Evolutionary conservation across 1,140 invertebrate species (phyloP), one percentile per base, ranked within the genome.

Genomic region (Brachionus manjavacas): DNA sequence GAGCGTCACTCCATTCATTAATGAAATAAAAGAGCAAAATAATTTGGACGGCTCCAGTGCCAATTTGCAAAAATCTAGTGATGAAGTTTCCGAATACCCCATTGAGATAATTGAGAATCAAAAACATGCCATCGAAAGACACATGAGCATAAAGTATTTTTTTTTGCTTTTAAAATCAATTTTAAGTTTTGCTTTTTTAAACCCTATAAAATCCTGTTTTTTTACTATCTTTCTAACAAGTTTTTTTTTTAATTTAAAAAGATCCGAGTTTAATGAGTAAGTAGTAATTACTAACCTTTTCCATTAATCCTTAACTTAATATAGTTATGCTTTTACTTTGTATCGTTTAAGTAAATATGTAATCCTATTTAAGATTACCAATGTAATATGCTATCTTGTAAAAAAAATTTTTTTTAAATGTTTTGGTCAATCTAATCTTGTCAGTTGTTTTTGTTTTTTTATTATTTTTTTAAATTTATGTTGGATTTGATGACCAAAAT

Each of bases 51-150:
- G 83, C 9, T 79, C 55, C n/a, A 52, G 55, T 41, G 55, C 16
- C 11, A 25, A 96, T 89, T 94, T 96, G 90, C 93, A 96, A 85
- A 96, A 94, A 14, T 95, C 95, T 8, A 95, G 95, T 0, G 98
- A 96, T 88, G 95, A 97, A 90, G 94, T 97, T 14, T 95, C 95
- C 0, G 95, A 97, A 89, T 98, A 97, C 89, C 96, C 96, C 0
- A 98, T 98, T 86, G 96, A 98, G 88, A 95, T 97, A 87, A 95
- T 95, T 81, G 95, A 98, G 90, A 95, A 94, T 89, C 96, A 96
- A 87, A 91, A 95, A 8, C 93, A 95, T n/a, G 79, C 79, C 43
- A 94, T 96, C 84, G 95, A 97, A 87, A 91, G 95, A n/a, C 94
- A 96, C 87, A 91, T 97, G 3, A 96, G 94, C 87, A 92, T 93